These are phyloP conservation scores for Syngnathus acus DNA, from an alignment of 2,797 vertebrate genomes.

Conservation along the genomic window DNA sequence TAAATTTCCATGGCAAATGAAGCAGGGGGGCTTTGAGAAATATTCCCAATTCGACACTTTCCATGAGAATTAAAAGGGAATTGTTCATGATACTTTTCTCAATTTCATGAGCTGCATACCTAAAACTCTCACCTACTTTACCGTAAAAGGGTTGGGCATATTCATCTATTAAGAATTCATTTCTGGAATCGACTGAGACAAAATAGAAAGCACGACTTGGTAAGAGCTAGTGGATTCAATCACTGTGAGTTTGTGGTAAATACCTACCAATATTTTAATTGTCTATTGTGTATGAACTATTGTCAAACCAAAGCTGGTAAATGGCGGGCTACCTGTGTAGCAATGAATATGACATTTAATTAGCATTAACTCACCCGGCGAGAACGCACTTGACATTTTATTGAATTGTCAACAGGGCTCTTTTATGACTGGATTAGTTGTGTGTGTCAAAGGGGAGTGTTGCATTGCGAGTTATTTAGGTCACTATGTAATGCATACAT, in stretches of 20 bases:
- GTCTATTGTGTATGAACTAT: background rate
- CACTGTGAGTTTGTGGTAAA: background rate
- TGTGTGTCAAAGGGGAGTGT: background rate
- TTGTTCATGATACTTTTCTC: too few species aligned
- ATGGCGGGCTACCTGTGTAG: background rate
- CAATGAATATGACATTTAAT: slow-evolving; percentile 1
- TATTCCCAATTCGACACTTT: too few species aligned
- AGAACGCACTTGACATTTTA: background rate
- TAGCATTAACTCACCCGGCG: background rate
- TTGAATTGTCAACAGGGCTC: background rate
- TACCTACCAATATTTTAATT: background rate
- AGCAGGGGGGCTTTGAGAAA: too few species aligned
- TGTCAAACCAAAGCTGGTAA: background rate
- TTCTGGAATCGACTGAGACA: background rate
- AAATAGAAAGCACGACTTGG: background rate
- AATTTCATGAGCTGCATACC: too few species aligned
- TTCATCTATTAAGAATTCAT: background rate
- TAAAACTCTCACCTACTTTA: background rate
- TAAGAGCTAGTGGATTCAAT: background rate
- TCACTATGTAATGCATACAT: background rate
- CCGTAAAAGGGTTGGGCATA: background rate
- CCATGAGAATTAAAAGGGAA: too few species aligned
- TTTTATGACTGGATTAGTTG: slow-evolving; percentile 1
- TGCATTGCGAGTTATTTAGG: background rate
- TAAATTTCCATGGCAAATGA: too few species aligned